These are phyloP conservation scores for Heliconius erato DNA, from an alignment of 2,888 invertebrate genomes.

Conservation along the genomic window DNA sequence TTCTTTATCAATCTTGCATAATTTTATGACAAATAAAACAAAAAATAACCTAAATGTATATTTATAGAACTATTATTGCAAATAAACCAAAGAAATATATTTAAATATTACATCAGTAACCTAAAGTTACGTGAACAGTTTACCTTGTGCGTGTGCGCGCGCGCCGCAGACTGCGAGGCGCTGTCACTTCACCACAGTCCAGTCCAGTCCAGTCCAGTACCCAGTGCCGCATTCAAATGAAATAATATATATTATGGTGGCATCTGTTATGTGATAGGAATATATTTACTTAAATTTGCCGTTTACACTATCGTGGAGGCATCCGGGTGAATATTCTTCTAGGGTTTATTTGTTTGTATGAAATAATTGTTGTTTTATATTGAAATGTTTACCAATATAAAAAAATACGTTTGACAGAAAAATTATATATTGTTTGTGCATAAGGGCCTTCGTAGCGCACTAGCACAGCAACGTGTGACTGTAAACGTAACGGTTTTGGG, in stretches of 20 bases:
- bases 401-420: neutral
- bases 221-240: constrained; percentile 48
- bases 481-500: neutral
- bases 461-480: neutral
- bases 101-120: constrained; percentile 19
- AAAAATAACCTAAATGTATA: neutral
- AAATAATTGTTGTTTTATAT: neutral
- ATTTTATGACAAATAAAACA: neutral
- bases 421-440: no score
- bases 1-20: no score
- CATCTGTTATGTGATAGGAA: constrained; percentile 35
- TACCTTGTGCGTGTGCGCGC: constrained; percentile 52
- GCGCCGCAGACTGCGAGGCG: constrained; percentile 59
- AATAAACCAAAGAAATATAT: neutral
- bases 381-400: neutral
- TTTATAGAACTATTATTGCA: neutral
- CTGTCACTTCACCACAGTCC: constrained; percentile 36
- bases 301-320: neutral
- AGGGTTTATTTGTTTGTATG: neutral
- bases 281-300: constrained; percentile 25
- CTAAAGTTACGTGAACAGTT: constrained; percentile 41
- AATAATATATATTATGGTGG: constrained; percentile 43
- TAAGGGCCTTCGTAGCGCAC: neutral
- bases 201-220: constrained; percentile 41
- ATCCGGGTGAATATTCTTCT: constrained; percentile 28